Evolutionary conservation across 2,797 vertebrate species (phyloP).

Genomic region (Neosilurus mollespiculum): DNA sequence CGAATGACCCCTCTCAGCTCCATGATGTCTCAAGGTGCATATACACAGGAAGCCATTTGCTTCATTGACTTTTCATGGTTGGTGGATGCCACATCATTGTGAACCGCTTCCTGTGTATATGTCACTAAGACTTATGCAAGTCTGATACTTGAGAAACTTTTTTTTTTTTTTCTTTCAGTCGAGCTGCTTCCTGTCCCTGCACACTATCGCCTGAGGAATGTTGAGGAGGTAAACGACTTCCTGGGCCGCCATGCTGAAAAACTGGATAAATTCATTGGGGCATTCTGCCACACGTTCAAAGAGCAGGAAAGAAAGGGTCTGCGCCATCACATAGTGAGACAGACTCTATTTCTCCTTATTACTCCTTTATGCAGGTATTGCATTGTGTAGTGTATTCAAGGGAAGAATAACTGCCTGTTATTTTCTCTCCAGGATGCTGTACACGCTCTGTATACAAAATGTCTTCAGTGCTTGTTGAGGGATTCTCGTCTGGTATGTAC

Average conservation of each 20-base stretch:
- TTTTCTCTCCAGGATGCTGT: slow-evolving; percentile 81
- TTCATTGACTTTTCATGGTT: no score
- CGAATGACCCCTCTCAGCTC: background rate
- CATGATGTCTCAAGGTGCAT: background rate
- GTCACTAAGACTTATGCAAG: background rate
- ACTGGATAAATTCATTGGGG: slow-evolving; percentile 83
- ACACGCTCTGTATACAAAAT: slow-evolving; percentile 90
- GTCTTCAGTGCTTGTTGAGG: slow-evolving; percentile 91
- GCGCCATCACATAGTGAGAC: slow-evolving; percentile 87
- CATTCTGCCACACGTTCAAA: slow-evolving; percentile 82
- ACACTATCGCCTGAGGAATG: slow-evolving; percentile 81
- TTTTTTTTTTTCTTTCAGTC: slow-evolving; percentile 47
- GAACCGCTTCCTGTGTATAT: no score
- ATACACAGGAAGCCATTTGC: no score
- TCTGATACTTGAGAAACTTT: background rate
- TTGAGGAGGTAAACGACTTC: slow-evolving; percentile 88
- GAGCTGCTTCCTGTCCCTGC: slow-evolving; percentile 66
- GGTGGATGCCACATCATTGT: no score
- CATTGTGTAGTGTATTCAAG: background rate
- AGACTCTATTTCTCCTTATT: background rate
- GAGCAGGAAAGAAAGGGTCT: slow-evolving; percentile 90
- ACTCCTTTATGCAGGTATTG: slow-evolving; percentile 49
- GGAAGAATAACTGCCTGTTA: background rate
- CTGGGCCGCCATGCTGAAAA: slow-evolving; percentile 85
- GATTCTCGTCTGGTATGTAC: slow-evolving; percentile 90